A percentile compares a stretch with the other conserved stretches of the same genome.
Evolutionary conservation across 2,113 vertebrate species (phyloP).

Genomic region (Mionectes macconnelli): DNA sequence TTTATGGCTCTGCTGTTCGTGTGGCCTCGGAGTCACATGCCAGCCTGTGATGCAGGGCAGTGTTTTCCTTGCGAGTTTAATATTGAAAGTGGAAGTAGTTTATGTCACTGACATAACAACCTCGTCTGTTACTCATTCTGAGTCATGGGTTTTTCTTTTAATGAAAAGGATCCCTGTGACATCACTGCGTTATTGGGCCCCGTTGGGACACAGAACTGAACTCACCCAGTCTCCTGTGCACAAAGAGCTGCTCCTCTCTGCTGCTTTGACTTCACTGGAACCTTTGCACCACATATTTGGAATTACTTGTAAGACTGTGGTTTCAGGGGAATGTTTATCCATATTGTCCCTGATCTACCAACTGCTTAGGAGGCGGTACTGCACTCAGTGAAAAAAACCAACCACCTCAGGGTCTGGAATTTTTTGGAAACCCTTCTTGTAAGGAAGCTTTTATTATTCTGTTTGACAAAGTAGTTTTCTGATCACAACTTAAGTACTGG

Average conservation of each 20-base stretch:
- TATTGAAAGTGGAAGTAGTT: slow-evolving; percentile 40
- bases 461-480: not conserved
- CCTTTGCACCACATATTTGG: slow-evolving; percentile 28
- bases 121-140: not conserved
- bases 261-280: not conserved
- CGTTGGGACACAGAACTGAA: not conserved
- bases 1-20: not conserved
- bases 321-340: not conserved
- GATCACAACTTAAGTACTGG: not conserved
- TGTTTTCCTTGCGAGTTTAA: not conserved
- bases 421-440: not conserved
- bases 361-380: not conserved
- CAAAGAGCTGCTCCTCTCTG: not conserved
- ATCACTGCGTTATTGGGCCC: not conserved
- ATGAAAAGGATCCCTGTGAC: not conserved
- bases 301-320: not conserved
- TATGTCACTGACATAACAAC: not conserved
- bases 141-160: not conserved
- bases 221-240: not conserved
- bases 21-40: not conserved
- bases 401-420: not conserved
- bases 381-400: not conserved
- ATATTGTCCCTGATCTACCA: not conserved
- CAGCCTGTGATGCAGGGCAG: not conserved
- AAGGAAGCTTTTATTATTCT: not conserved